phyloP scores from a whole-genome alignment of 92 coral and sea anemone genomes.

The Hydrozoanthus gracilis region DNA sequence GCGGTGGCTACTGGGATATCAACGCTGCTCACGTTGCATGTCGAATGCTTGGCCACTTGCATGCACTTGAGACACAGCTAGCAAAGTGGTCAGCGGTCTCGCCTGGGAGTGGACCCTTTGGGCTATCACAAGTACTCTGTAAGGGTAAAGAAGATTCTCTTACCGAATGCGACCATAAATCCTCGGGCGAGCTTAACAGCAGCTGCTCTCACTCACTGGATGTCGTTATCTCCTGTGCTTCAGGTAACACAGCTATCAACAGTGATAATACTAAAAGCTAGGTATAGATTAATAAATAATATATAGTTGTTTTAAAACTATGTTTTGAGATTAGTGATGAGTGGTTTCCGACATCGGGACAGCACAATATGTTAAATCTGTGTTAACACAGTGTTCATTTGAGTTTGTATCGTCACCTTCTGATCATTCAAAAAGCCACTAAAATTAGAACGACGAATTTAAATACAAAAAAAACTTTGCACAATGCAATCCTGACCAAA shows the following conservation, averaged over 20 bases:
- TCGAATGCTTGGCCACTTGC: conserved; percentile 27
- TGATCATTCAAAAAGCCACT: too few relatives aligned
- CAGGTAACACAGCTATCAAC: conserved; percentile 4
- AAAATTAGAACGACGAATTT: too few relatives aligned
- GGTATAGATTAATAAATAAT: too few relatives aligned
- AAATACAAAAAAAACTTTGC: too few relatives aligned
- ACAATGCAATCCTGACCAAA: too few relatives aligned
- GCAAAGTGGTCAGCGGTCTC: conserved; percentile 32
- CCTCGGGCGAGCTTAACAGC: conserved; percentile 12
- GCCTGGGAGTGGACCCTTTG: conserved; percentile 33
- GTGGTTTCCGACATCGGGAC: too few relatives aligned
- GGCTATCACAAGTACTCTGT: conserved; percentile 36
- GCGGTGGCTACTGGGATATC: conserved; percentile 34
- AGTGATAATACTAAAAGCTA: background rate
- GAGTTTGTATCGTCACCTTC: too few relatives aligned
- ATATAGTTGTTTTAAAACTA: too few relatives aligned
- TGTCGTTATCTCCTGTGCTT: conserved; percentile 25
- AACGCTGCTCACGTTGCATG: conserved; percentile 39
- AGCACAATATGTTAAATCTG: too few relatives aligned
- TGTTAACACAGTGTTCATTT: too few relatives aligned
- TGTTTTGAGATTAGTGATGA: too few relatives aligned
- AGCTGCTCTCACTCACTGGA: conserved; percentile 39
- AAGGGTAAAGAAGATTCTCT: conserved; percentile 14
- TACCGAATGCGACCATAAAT: conserved; percentile 14
- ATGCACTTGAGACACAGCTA: conserved; percentile 13